Conservation (phyloP, 1,140 invertebrate species). For the Drosophila mauritiana region DNA sequence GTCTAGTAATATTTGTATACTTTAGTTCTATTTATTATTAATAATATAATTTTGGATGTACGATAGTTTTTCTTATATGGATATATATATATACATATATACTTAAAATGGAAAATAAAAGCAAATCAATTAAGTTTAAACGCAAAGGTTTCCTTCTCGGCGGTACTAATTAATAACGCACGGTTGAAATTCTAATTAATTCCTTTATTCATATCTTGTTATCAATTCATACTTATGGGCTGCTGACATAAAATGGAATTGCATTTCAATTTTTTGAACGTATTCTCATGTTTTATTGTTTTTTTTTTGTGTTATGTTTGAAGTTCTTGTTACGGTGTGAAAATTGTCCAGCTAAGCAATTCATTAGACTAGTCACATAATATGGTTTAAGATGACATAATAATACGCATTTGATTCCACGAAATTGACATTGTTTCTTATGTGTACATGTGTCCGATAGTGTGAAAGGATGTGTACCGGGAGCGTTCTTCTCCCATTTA, state of each 20-base stretch:
- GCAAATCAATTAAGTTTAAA: slow-evolving; percentile 78
- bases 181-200: slow-evolving; percentile 58
- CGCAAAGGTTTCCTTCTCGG: not conserved
- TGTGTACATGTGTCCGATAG: slow-evolving; percentile 25
- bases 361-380: slow-evolving; percentile 79
- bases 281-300: slow-evolving; percentile 36
- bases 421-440: slow-evolving; percentile 72
- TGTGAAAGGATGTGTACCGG: slow-evolving; percentile 9
- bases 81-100: slow-evolving; percentile 61
- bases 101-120: slow-evolving; percentile 70
- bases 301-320: slow-evolving; percentile 7
- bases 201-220: slow-evolving; percentile 76
- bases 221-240: slow-evolving; percentile 72
- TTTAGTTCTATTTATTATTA: slow-evolving; percentile 83
- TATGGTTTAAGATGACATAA: slow-evolving; percentile 76
- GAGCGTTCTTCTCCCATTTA: slow-evolving; percentile 9
- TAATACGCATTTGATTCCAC: slow-evolving; percentile 79
- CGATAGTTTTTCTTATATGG: slow-evolving; percentile 79
- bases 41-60: slow-evolving; percentile 80
- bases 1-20: slow-evolving; percentile 83
- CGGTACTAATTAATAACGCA: not conserved
- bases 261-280: slow-evolving; percentile 60
- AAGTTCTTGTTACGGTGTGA: slow-evolving; percentile 43
- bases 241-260: slow-evolving; percentile 77
- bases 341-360: slow-evolving; percentile 71